Percentiles rank a stretch among this genome's conserved stretches.
Conservation (phyloP, 1,140 invertebrate genomes). For the Psilanteris sp. region DNA sequence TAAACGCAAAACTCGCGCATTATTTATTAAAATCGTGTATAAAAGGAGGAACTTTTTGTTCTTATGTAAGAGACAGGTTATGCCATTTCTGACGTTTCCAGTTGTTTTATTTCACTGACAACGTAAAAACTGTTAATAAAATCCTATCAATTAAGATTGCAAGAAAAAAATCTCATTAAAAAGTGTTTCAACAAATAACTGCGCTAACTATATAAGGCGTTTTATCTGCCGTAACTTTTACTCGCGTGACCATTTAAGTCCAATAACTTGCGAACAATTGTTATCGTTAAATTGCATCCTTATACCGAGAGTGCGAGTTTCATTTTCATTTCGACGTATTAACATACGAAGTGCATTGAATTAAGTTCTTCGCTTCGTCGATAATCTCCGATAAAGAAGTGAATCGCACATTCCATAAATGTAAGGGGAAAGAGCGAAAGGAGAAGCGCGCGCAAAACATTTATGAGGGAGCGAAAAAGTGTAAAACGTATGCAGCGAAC, state of each 20-base stretch:
- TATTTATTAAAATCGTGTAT: no score
- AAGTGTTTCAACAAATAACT: constrained; percentile 16
- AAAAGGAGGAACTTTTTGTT: no score
- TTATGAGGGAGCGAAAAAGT: constrained; percentile 19
- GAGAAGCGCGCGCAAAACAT: background rate
- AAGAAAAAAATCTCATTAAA: constrained; percentile 5
- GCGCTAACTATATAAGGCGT: constrained; percentile 17
- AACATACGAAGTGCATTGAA: constrained; percentile 26
- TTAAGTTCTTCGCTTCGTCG: constrained; percentile 41
- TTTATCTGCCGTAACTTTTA: constrained; percentile 23
- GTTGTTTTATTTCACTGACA: no score
- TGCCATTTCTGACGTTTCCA: no score
- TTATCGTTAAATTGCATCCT: constrained; percentile 24
- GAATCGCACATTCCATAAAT: constrained; percentile 59
- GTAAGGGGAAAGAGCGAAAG: constrained; percentile 11
- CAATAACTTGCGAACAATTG: constrained; percentile 34
- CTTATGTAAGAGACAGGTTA: no score
- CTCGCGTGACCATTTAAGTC: constrained; percentile 19
- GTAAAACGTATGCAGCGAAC: no score
- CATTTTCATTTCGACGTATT: constrained; percentile 15
- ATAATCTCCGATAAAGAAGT: constrained; percentile 66
- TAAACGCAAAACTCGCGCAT: no score
- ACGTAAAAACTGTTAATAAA: no score
- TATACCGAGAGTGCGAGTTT: constrained; percentile 9
- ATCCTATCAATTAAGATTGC: no score